Base-by-base conservation (phyloP, 2,888 invertebrate genomes). In the Troides aeacus region DNA sequence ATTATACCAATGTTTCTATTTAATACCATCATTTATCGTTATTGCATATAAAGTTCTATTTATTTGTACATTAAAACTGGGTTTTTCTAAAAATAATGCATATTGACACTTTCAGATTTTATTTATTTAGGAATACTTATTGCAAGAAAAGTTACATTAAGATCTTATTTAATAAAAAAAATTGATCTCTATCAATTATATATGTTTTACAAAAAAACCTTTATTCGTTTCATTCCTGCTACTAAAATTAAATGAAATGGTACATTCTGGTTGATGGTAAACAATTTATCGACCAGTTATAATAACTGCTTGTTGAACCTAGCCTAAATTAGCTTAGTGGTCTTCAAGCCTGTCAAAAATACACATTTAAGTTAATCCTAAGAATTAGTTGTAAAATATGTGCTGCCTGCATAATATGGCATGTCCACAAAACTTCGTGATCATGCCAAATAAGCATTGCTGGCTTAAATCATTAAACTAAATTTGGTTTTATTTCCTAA, bases 101-200 rank as follows among this genome's bases (percentile, higher is more conserved):
- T 66, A 72, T 73, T 71, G 75, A 81, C 82, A 87, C 84, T 87
- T 85, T 72, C 71, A 82, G 86, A 84, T 86, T 88, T 85, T 79
- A 82, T 86, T 90, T 87, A 89, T 86, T 87, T 80, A 83, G 81
- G 84, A 84, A 84, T 84, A 81, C 85, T 89, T 83, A 83, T 83
- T 82, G 85, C 84, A 86, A 30, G 86, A 81, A 15, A 81, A 81
- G 62, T 86, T 84, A 88, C 81, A 84, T 79, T 86, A 84, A 76
- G 79, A 84, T 81, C 86, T 86, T 87, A 86, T 74, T 75, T 81
- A 82, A 85, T 81, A 81, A 39, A 10, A 82, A 74, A 72, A 77
- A 78, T 78, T 78, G 76, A 79, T 81, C 78, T 81, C 70, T 73
- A 67, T 72, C 60, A 69, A 71, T 60, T 72, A 72, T 68, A 69